Base-by-base conservation (phyloP, 2,797 vertebrate genomes). In the Neosilurus mollespiculum region DNA sequence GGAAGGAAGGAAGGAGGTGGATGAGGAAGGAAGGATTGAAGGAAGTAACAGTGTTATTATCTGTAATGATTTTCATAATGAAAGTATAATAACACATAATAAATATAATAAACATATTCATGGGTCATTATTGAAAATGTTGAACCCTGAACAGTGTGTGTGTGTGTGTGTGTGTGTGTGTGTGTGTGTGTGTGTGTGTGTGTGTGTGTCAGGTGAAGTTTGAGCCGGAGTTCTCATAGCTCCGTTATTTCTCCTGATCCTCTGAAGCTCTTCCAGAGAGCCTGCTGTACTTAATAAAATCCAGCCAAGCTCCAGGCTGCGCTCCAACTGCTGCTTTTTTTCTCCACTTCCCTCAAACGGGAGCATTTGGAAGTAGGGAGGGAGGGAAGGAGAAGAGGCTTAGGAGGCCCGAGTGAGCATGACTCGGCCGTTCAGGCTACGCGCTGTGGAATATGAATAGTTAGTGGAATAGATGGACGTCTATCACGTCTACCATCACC, bases 241-340 rank as follows among this genome's bases (percentile, higher is more conserved):
- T 37, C 59, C 43, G 56, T 73, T 81, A 61, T 87, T 82, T 85
- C 85, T 78, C 80, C 91, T 85, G 91, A 89, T 93, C 90, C 90
- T 91, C 91, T 96, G 95, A 95, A 94, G 92, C 71, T 71, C 92
- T 94, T 95, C 96, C 96, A 97, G 88, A 89, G 89, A 95, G 90
- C 87, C 93, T 92, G 93, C 95, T 95, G 95, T 93, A 95, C 94
- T 95, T 96, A 96, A 96, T 97, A 93, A 96, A 97, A 94, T 91
- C 95, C 95, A 96, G 95, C 95, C 94, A 94, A 94, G 94, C 92
- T 92, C 93, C 92, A 92, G 96, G 96, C 96, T 94, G 67, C 54
- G 59, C 87, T 96, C 96, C 96, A 96, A 93, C 92, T 93, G 90
- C 90, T 92, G 91, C 89, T 94, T 93, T 95, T 95, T 95, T 90